phyloP scores from a whole-genome alignment of 2,797 vertebrate genomes.

The Glyptemys insculpta region DNA sequence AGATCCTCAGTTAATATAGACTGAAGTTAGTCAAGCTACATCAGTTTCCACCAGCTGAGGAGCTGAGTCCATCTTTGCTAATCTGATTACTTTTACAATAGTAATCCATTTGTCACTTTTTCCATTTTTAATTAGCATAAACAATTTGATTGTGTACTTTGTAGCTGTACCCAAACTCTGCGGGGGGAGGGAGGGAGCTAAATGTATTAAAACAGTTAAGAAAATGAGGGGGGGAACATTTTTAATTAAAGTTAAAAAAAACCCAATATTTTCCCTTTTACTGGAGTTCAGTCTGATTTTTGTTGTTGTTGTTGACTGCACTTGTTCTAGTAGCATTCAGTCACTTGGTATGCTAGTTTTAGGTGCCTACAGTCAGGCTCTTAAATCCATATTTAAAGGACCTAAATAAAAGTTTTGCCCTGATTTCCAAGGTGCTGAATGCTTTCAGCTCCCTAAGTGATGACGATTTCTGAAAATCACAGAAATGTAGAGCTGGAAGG shows the following conservation, averaged over 20 bases:
- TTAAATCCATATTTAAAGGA: neutral
- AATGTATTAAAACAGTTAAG: neutral
- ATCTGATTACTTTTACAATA: neutral
- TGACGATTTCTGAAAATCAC: neutral
- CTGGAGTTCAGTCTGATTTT: neutral
- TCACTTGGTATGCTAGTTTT: neutral
- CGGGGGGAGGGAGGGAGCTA: rapidly evolving
- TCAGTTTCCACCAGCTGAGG: neutral
- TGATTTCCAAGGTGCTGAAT: neutral
- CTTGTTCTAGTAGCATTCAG: neutral
- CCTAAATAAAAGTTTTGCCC: neutral
- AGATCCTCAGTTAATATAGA: neutral
- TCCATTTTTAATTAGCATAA: neutral
- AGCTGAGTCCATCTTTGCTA: neutral
- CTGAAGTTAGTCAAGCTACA: neutral
- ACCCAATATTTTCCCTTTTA: neutral
- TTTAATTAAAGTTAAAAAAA: neutral
- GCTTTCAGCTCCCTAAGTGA: neutral
- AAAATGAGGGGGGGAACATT: neutral
- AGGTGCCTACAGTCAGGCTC: neutral
- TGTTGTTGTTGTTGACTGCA: neutral
- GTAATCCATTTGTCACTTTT: neutral
- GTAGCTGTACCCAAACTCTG: neutral
- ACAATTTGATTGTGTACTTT: neutral
- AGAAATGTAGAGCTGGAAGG: neutral